A percentile compares a stretch with the other conserved stretches of the same genome.
These are phyloP conservation scores for Heterodera schachtii DNA, from an alignment of 1,140 invertebrate genomes.

Conservation along the genomic window DNA sequence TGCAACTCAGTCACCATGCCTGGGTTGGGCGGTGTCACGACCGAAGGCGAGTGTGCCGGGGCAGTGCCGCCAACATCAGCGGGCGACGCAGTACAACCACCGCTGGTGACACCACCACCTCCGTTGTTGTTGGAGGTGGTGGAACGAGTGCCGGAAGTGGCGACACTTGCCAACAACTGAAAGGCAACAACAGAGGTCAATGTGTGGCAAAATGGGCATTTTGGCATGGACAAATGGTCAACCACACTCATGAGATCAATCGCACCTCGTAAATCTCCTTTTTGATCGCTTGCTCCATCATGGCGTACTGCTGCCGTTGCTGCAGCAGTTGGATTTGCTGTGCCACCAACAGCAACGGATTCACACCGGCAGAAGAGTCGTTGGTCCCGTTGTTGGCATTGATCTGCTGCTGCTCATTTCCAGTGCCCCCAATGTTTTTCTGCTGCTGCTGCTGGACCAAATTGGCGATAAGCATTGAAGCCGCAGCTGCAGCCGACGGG, in stretches of 20 bases:
- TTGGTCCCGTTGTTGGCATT: constrained; percentile 1
- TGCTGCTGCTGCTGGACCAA: constrained; percentile 14
- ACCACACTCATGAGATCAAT: not conserved
- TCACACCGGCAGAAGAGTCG: not conserved
- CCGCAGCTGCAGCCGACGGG: not conserved
- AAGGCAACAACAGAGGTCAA: too few species aligned
- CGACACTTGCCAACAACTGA: not conserved
- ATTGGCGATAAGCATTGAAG: constrained; percentile 1
- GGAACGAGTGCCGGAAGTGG: not conserved
- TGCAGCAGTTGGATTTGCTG: constrained; percentile 9
- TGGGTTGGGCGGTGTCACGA: not conserved
- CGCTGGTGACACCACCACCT: not conserved
- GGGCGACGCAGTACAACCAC: not conserved
- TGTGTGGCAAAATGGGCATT: too few species aligned
- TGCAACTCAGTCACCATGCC: not conserved
- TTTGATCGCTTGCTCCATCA: constrained; percentile 23
- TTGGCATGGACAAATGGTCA: too few species aligned
- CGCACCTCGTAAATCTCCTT: constrained; percentile 25
- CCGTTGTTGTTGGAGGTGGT: not conserved
- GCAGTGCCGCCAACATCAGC: too few species aligned
- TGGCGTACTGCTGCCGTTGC: constrained; percentile 20
- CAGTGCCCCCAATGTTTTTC: not conserved
- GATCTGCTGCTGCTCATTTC: not conserved
- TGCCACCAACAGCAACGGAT: constrained; percentile 8
- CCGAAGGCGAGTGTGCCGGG: not conserved